Evolutionary conservation across 2,888 invertebrate species (phyloP), one percentile per base, ranked within the genome.

Genomic region (Synergus umbraculus): DNA sequence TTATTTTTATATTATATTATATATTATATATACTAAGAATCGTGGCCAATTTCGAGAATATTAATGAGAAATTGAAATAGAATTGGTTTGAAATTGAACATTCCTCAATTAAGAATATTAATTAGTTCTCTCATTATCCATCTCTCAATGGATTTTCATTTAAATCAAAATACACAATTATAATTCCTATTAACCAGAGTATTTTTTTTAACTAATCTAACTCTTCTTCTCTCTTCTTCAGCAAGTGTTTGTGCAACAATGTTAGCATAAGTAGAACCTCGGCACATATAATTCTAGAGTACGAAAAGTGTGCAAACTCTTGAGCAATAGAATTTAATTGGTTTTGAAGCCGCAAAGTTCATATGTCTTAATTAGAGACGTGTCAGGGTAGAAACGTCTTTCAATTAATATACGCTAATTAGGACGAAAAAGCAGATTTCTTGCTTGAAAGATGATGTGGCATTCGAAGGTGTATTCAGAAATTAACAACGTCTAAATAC

Each of bases 321-420:
- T 60, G 60, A 60, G 18, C 22, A 46, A 69, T 15, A 46, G 12
- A 49, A 46, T 18, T 46, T 46, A 22, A 22, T 66, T 22, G 46
- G 46, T 69, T 18, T 69, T 22, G 43, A 67, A 67, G 12, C 46
- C 22, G 22, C 12, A 22, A 67, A 46, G 8, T 67, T 12, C 22
- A 46, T 49, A 18, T 67, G 13, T 46, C 2, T 44, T 67, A 67
- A 67, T 67, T 67, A 67, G 44, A 44, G 44, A 67, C 18, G 44
- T 18, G 22, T 43, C 22, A 66, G 43, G 43, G n/a, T 4, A 41
- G 43, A 37, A 66, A 66, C 43, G 43, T 10, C n/a, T 67, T 44
- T 67, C 44, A 67, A 46, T 12, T 67, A 7, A 67, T 67, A 67
- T 67, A 7, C 13, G 15, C 29, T 69, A 69, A 69, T 49, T 69